phyloP scores from a whole-genome alignment of 1,140 invertebrate species.

The Listronotus bonariensis region DNA sequence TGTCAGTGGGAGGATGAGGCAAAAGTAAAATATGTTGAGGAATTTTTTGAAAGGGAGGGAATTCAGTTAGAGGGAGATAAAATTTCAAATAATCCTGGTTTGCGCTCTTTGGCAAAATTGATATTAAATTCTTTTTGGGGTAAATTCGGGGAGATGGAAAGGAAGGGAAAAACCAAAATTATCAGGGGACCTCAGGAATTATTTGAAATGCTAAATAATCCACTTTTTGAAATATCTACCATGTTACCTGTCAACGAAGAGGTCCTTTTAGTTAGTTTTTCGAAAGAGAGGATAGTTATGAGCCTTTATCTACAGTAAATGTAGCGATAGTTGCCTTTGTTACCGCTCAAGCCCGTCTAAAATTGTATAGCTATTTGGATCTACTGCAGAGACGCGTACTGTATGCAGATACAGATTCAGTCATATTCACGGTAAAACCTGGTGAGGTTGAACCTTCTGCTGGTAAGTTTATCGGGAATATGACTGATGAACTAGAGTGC shows the following conservation, averaged over 20 bases:
- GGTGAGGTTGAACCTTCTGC: too few relatives aligned
- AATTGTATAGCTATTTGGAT: slow-evolving; percentile 29
- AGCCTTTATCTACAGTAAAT: slow-evolving; percentile 40
- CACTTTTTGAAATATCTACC: slow-evolving; percentile 4
- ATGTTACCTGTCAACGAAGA: not conserved
- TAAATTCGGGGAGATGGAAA: slow-evolving; percentile 36
- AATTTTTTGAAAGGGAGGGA: too few relatives aligned
- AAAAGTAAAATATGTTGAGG: too few relatives aligned
- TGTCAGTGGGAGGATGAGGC: not conserved
- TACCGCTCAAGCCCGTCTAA: slow-evolving; percentile 48
- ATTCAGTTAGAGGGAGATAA: too few relatives aligned
- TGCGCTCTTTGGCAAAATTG: slow-evolving; percentile 49
- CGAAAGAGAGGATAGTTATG: slow-evolving; percentile 9
- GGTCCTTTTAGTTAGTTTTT: slow-evolving; percentile 13
- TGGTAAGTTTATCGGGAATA: too few relatives aligned
- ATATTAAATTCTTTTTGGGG: slow-evolving; percentile 54
- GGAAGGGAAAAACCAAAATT: slow-evolving; percentile 20
- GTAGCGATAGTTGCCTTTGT: slow-evolving; percentile 52
- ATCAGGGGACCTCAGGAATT: slow-evolving; percentile 16
- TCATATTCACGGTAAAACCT: slow-evolving; percentile 13
- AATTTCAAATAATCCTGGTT: slow-evolving; percentile 54
- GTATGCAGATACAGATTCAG: slow-evolving; percentile 50
- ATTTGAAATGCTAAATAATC: slow-evolving; percentile 14
- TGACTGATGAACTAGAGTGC: too few relatives aligned
- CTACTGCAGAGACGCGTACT: slow-evolving; percentile 24